Base-by-base conservation (phyloP, 1,140 invertebrate genomes). In the Aethina tumida region DNA sequence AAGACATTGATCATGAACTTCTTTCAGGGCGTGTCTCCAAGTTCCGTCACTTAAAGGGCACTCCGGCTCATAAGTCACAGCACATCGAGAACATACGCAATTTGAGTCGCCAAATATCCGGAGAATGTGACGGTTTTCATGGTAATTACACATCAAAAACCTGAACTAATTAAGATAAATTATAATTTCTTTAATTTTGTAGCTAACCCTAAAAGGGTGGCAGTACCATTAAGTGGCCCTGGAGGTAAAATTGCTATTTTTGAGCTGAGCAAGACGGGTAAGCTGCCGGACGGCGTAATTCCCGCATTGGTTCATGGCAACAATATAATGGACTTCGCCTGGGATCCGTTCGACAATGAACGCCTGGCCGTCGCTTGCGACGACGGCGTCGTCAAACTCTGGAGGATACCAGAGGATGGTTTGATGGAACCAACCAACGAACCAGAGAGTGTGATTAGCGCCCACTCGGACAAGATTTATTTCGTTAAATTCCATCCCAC, bases 71-170 rank as follows among this genome's bases (percentile, higher is more conserved):
- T 61, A 91, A 92, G 64, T 89, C 83, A 10, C 80, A 78, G 0
- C 87, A 94, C 51, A 86, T 96, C 46, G 91, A 94, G 56, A 96
- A 96, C 59, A 74, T 96, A 31, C 74, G 86, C 29, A 92, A 92
- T 55, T 68, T 96, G 5, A 90, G 86, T 61, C 75, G 86, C 26
- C 90, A 90, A 55, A 82, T 95, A 51, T 86, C 90, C 3, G 87
- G 89, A 16, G 91, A 96, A 63, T 92, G 89, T 61, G 87, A 96
- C 65, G 84, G 89, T 26, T 92, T 96, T 60, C 83, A 87, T 60
- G 81, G 81, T 84, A 66, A 71, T 43, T 12, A 13, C 2, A 16
- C 24, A 10, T 10, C 8, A 18, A 21, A 27, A 42, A 25, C 6
- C 27, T 5, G 13, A 20, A 15, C 6, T 7, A 7, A 42, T 38